A percentile compares a stretch with the other conserved stretches of the same genome.
Conservation (phyloP, 2,113 vertebrate genomes). For the Takifugu bimaculatus region DNA sequence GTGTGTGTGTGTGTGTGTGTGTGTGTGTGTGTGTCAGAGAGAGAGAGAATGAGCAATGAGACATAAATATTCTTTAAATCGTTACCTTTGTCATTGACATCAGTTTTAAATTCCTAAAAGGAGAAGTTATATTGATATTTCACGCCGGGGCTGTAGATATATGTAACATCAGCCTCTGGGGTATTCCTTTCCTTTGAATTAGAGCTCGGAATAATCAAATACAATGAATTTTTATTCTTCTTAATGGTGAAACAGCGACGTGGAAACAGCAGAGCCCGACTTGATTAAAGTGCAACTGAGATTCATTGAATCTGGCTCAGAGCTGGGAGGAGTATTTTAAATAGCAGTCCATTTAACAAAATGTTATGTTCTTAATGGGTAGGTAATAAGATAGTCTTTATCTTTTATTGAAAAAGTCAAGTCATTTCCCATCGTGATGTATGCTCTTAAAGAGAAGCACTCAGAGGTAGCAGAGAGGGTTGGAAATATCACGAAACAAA, state of each 20-base stretch:
- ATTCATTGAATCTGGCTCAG: conserved; percentile 71
- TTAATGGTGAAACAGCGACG: conserved; percentile 68
- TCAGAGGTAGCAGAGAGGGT: conserved; percentile 29
- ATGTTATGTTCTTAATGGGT: conserved; percentile 75
- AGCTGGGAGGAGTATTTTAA: conserved; percentile 72
- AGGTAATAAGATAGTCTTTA: conserved; percentile 76
- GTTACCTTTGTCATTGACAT: conserved; percentile 28
- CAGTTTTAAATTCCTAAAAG: conserved; percentile 52
- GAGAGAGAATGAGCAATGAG: conserved; percentile 5
- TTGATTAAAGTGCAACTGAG: conserved; percentile 72
- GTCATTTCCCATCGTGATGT: conserved; percentile 60
- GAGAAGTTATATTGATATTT: conserved; percentile 71
- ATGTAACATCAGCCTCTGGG: conserved; percentile 67
- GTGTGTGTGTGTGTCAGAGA: conserved; percentile 8
- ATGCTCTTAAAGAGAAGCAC: conserved; percentile 52
- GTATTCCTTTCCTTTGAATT: conserved; percentile 67
- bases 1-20: neutral
- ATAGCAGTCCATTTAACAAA: conserved; percentile 78
- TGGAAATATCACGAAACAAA: conserved; percentile 46
- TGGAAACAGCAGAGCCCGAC: conserved; percentile 59
- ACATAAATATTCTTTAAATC: conserved; percentile 31
- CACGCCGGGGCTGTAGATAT: conserved; percentile 63
- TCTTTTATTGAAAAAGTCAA: conserved; percentile 69
- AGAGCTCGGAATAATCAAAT: conserved; percentile 73
- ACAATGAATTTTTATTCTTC: conserved; percentile 75